Percentiles rank a stretch among this genome's conserved stretches.
These are phyloP conservation scores for Helleia helle DNA, from an alignment of 2,888 invertebrate species.

Conservation along the genomic window DNA sequence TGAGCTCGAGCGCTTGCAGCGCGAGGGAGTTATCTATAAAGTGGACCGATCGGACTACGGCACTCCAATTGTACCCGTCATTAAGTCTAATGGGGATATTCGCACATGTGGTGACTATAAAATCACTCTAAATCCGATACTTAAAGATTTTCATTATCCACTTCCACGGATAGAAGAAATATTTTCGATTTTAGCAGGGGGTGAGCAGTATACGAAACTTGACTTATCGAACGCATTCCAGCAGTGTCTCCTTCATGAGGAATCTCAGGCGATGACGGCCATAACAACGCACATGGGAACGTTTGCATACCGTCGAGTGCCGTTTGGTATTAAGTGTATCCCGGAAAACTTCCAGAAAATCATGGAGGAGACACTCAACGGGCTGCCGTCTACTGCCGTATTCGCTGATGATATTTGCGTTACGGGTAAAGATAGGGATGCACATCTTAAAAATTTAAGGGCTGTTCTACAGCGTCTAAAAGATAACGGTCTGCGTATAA, in stretches of 20 bases:
- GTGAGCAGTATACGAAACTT: conserved; percentile 21
- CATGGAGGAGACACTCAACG: conserved; percentile 18
- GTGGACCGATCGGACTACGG: conserved; percentile 26
- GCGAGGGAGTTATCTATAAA: conserved; percentile 21
- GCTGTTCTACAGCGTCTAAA: background rate
- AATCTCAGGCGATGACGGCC: conserved; percentile 21
- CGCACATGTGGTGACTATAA: conserved; percentile 25
- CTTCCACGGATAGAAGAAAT: conserved; percentile 21
- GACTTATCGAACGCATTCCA: conserved; percentile 23
- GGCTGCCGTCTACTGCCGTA: background rate
- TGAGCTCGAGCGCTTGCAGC: conserved; percentile 24
- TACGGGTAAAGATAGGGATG: background rate
- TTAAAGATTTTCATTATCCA: conserved; percentile 21
- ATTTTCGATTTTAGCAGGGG: conserved; percentile 18
- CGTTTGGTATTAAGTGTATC: background rate
- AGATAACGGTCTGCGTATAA: background rate
- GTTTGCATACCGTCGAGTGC: background rate
- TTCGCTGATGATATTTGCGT: background rate
- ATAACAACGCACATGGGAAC: conserved; percentile 23
- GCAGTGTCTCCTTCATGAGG: conserved; percentile 17
- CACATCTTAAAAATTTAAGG: background rate
- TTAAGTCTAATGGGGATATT: conserved; percentile 16
- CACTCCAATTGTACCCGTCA: conserved; percentile 23
- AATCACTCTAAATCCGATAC: conserved; percentile 21
- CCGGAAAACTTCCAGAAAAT: conserved; percentile 27